Base-by-base conservation (phyloP, 2,797 vertebrate species). In the Semaprochilodus insignis region DNA sequence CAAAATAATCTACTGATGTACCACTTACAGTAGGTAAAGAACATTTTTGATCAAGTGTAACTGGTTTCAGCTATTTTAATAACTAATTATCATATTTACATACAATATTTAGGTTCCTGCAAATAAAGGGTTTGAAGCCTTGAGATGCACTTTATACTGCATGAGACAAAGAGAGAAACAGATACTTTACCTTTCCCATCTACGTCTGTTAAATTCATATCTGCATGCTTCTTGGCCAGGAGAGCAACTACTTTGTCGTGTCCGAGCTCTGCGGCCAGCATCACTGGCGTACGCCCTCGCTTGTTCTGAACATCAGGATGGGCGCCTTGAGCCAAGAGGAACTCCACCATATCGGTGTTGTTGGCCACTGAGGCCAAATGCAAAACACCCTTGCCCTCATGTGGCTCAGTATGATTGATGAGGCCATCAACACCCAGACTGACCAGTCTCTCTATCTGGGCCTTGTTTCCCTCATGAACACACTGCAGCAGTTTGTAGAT, bases 401-500 rank as follows among this genome's bases (percentile, higher is more conserved):
- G 0, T 0, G 98, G 97, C 36, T 99, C 97, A 0, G 94, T 96
- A 86, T 96, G 90, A 80, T 97, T 97, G 84, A 99, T 94, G 74
- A 99, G 94, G 81, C 95, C 86, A 11, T 95, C 88, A 36, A 96
- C 93, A 1, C 97, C 97, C 5, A 94, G 88, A 21, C 80, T 89
- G 75, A 92, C 85, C 88, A 99, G 89, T 85, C 95, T 97, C 90
- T 96, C 90, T 67, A 98, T 96, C 86, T 96, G 94, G 1, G 73
- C 89, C 85, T 85, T 95, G 71, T 99, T 92, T 78, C 87, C 93
- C 66, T 94, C 57, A 0, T 92, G 94, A 85, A 98, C 90, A 1
- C 85, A 95, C 86, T 99, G 97, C 82, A 99, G 94, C 85, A 99
- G 91, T 86, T 95, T 96, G 90, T 97, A 98, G 86, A 96, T 94